These are phyloP conservation scores for Oasisia sp. DNA, from an alignment of 2,888 invertebrate species.

Conservation along the genomic window DNA sequence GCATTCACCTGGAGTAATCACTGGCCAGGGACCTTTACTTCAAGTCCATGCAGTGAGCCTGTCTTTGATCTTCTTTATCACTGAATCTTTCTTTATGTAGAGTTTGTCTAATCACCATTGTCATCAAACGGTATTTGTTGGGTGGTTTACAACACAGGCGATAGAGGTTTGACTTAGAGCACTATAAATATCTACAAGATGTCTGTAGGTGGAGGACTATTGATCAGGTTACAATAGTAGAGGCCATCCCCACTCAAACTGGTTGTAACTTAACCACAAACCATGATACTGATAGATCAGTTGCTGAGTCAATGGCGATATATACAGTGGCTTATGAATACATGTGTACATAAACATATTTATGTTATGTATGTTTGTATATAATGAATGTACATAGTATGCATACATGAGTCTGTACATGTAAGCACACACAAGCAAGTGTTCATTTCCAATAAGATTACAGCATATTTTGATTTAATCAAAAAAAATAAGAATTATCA, in stretches of 20 bases:
- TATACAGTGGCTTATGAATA: background rate
- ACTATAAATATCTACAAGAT: background rate
- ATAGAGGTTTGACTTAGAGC: background rate
- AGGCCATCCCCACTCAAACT: background rate
- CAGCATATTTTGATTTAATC: no score
- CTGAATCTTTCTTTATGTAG: background rate
- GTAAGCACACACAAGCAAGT: background rate
- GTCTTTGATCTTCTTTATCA: background rate
- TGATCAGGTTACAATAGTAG: background rate
- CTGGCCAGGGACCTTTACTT: background rate
- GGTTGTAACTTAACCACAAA: background rate
- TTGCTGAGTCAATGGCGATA: background rate
- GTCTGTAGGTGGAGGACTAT: background rate
- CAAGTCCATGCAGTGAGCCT: background rate
- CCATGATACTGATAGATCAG: background rate
- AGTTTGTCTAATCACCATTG: background rate
- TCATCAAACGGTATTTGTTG: background rate
- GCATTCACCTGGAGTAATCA: background rate
- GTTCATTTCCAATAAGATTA: background rate
- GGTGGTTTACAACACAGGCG: background rate
- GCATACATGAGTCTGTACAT: background rate
- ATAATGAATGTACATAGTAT: background rate
- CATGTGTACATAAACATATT: background rate
- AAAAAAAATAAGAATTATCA: no score
- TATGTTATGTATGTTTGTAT: background rate